Evolutionary conservation across 2,797 vertebrate species (phyloP).

Genomic region (Gambusia yucatana): DNA sequence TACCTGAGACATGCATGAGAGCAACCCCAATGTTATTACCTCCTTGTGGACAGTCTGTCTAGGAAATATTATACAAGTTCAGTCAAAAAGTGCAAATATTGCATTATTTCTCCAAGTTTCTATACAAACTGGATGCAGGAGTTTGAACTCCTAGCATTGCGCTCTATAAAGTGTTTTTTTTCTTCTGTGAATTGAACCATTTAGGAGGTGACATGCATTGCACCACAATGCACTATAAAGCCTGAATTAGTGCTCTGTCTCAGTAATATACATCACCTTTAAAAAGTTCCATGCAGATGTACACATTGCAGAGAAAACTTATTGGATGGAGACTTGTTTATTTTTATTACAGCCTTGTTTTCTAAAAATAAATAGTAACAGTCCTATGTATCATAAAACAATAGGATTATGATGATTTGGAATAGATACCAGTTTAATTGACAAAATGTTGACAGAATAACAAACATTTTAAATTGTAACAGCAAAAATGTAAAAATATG

Average conservation of each 20-base stretch:
- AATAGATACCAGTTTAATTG: not conserved
- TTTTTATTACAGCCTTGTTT: not conserved
- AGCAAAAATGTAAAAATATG: not conserved
- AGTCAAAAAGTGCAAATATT: not conserved
- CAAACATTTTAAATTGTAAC: not conserved
- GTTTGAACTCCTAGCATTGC: not conserved
- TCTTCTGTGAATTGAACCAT: not conserved
- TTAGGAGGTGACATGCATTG: not conserved
- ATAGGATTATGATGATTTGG: not conserved
- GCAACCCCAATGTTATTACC: conserved; percentile 41
- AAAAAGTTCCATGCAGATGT: not conserved
- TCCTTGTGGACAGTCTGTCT: conserved; percentile 18
- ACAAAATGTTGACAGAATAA: not conserved
- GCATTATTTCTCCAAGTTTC: not conserved
- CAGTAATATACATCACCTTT: not conserved
- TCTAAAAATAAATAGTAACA: not conserved
- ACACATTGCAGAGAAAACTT: not conserved
- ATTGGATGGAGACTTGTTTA: not conserved
- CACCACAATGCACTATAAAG: not conserved
- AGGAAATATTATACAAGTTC: conserved; percentile 17
- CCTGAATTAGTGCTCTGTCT: not conserved
- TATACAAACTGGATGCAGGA: not conserved
- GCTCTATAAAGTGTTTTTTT: not conserved
- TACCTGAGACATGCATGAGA: conserved; percentile 58
- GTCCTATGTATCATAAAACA: not conserved